Evolutionary conservation across 2,113 vertebrate species (phyloP).

Genomic region (Oreochromis niloticus): DNA sequence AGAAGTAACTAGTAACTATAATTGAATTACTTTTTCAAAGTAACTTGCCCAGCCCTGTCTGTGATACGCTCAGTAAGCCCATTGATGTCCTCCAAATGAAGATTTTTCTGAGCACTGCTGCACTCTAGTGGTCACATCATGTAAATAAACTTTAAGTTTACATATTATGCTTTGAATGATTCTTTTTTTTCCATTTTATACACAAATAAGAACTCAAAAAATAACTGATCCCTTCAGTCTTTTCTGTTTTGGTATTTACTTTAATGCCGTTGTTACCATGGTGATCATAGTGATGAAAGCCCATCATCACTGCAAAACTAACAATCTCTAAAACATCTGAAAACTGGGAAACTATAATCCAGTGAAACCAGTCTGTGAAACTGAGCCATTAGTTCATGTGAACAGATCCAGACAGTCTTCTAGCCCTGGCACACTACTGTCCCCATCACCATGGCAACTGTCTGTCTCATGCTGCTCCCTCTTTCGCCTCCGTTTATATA

Average conservation of each 20-base stretch:
- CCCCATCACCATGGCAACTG: not conserved
- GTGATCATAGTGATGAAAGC: not conserved
- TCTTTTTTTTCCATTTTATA: not conserved
- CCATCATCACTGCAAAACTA: not conserved
- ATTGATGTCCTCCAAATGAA: not conserved
- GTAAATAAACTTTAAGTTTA: not conserved
- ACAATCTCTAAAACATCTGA: not conserved
- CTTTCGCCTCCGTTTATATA: conserved; percentile 67
- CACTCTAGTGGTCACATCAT: not conserved
- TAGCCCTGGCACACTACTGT: not conserved
- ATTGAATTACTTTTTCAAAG: too few species aligned
- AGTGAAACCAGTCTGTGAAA: not conserved
- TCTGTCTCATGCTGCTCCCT: not conserved
- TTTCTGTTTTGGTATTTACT: not conserved
- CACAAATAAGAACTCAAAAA: not conserved
- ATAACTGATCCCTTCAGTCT: not conserved
- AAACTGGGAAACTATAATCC: not conserved
- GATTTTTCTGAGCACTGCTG: not conserved
- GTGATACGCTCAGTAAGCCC: too few species aligned
- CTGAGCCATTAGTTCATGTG: not conserved
- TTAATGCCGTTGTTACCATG: not conserved
- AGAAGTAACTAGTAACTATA: too few species aligned
- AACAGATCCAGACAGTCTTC: conserved; percentile 38
- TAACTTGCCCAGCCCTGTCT: too few species aligned
- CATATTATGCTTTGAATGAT: not conserved